These are phyloP conservation scores for Aradophagus sp. DNA, from an alignment of 1,140 invertebrate species.

Conservation along the genomic window DNA sequence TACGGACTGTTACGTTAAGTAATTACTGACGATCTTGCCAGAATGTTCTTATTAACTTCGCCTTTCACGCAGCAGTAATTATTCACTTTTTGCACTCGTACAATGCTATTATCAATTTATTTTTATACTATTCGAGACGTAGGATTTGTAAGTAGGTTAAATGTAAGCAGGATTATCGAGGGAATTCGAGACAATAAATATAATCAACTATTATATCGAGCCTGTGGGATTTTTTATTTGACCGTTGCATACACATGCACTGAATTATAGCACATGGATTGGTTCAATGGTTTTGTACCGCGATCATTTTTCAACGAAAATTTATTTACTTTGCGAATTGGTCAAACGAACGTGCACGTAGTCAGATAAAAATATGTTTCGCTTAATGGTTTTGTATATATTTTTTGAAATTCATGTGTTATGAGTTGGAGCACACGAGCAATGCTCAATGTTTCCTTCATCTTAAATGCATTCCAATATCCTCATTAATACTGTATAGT, in stretches of 20 bases:
- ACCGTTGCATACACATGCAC: slow-evolving; percentile 52
- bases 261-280: slow-evolving; percentile 34
- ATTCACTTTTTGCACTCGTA: too few species aligned
- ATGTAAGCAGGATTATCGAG: slow-evolving; percentile 68
- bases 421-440: slow-evolving; percentile 73
- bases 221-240: slow-evolving; percentile 71
- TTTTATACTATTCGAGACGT: slow-evolving; percentile 64
- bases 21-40: too few species aligned
- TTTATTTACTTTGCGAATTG: slow-evolving; percentile 40
- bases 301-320: too few species aligned
- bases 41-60: too few species aligned
- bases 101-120: too few species aligned
- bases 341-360: slow-evolving; percentile 65
- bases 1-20: too few species aligned
- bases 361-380: slow-evolving; percentile 46
- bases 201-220: slow-evolving; percentile 74
- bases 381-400: slow-evolving; percentile 18
- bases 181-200: slow-evolving; percentile 75
- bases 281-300: background rate
- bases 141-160: slow-evolving; percentile 62
- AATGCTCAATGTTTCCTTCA: slow-evolving; percentile 38
- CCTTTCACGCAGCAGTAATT: too few species aligned
- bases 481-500: slow-evolving; percentile 17
- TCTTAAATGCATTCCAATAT: slow-evolving; percentile 38
- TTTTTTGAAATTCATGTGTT: slow-evolving; percentile 71